phyloP scores from a whole-genome alignment of 2,888 invertebrate genomes.

The Mantis religiosa region DNA sequence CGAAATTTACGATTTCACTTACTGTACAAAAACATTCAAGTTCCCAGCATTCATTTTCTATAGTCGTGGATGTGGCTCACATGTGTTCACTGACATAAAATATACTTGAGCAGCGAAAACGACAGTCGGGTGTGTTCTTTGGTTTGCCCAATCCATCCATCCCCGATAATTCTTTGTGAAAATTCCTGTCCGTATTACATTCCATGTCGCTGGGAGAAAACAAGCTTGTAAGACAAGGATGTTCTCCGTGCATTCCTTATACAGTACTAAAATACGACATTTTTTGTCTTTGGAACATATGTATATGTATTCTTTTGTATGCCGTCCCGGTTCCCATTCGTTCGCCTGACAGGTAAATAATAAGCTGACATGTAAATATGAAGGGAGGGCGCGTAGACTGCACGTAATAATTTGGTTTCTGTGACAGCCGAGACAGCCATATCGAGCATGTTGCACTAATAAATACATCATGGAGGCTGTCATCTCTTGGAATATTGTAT shows the following conservation, averaged over 20 bases:
- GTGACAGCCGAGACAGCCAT: conserved; percentile 3
- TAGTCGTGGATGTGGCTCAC: not conserved
- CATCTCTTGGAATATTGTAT: not conserved
- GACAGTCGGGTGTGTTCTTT: not conserved
- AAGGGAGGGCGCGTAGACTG: conserved; percentile 15
- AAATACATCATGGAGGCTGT: conserved; percentile 9
- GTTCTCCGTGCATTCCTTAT: not conserved
- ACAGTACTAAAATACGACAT: not conserved
- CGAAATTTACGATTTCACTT: too few relatives aligned
- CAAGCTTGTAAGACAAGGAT: not conserved
- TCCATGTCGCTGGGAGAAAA: not conserved
- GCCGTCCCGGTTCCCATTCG: not conserved
- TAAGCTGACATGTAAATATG: conserved; percentile 22
- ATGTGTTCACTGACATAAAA: not conserved
- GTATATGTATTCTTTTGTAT: not conserved
- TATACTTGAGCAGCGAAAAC: not conserved
- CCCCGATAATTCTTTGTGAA: not conserved
- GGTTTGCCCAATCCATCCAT: not conserved
- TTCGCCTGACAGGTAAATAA: not conserved
- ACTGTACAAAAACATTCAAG: too few relatives aligned
- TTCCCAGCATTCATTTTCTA: too few relatives aligned
- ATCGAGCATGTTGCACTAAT: conserved; percentile 15
- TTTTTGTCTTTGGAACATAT: not conserved
- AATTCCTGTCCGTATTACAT: not conserved
- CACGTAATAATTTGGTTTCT: not conserved